Evolutionary conservation across 2,888 invertebrate species (phyloP), one percentile per base, ranked within the genome.

Genomic region (Deilephila porcellus): DNA sequence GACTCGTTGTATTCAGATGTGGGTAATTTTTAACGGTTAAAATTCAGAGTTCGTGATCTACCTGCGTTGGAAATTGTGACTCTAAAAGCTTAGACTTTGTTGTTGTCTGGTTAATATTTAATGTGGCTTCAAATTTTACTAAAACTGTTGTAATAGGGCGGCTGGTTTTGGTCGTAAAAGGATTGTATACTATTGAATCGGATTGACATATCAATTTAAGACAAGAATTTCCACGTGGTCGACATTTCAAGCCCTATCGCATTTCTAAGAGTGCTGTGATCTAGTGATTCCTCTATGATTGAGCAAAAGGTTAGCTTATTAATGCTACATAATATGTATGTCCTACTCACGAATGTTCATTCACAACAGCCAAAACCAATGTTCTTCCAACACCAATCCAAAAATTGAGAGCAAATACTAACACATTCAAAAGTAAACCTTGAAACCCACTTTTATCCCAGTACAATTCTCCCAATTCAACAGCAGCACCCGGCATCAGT

Each of bases 401-500:
- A 45, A 56, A 56, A n/a, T 56, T n/a, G 56, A 56, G 56, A 56
- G n/a, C 56, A 56, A 56, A 56, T 56, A 56, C n/a, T n/a, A 56
- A 56, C 56, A 37, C n/a, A 8, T 63, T 8, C 37, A 37, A 52
- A 2, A 67, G 17, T 17, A 45, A 67, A 52, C 37, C 25, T 25
- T 67, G 29, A 67, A 67, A 56, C n/a, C 25, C 45, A n/a, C 6
- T 67, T 67, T 67, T 52, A 25, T 37, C 37, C 14, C 2, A 52
- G 25, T 52, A 25, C 67, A 20, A 25, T 67, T 45, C 64, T 37
- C 20, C 52, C 52, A 67, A 67, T 52, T 45, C 67, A 63, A 17
- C n/a, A 11, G 52, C 20, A 45, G 52, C 67, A 67, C 45, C 37
- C 20, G 67, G 52, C 67, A 67, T 67, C 52, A 25, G 45, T 67